Base-by-base conservation (phyloP, 2,888 invertebrate species). In the Sthenelais limicola region DNA sequence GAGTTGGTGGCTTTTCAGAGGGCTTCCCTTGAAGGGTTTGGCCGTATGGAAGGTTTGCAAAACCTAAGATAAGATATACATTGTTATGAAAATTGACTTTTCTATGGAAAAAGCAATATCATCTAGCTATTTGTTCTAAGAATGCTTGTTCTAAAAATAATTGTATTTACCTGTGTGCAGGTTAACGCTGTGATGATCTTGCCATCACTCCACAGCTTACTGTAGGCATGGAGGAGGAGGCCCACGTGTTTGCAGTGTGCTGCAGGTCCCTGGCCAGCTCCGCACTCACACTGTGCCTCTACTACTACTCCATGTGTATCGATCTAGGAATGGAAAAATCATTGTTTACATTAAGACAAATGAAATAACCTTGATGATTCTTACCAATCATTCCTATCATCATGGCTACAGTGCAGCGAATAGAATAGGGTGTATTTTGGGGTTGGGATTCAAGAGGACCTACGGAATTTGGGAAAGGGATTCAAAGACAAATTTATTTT, bases 171-270 rank as follows among this genome's bases (percentile, higher is more conserved):
- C 35, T 43, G 35, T 7, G 67, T 66, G 35, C 67, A 66, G 9
- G 67, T 66, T 7, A 38, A n/a, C 21, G 33, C 38, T 9, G 67
- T 38, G 5, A 66, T 18, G 21, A 66, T 35, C 3, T 33, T 21
- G 33, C 43, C 7, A 21, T 24, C 24, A 7, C 7, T 5, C 7
- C 15, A 28, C 9, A 66, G 32, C 9, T 28, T 24, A 28, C 3
- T 38, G 32, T 12, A 32, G 24, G 38, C 67, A 38, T 66, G 43
- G 21, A 66, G 12, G 3, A 28, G n/a, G 21, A 32, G 24, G 32
- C 35, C 24, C 5, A 66, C 35, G 43, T 66, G 67, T 32, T 66
- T 66, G 21, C 67, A 66, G 21, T 66, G 67, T 28, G 67, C 67
- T 38, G 21, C 18, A 5, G 67, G 67, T 9, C 67, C 67, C 21